Percentiles rank a stretch among this genome's conserved stretches.
phyloP scores from a whole-genome alignment of 2,888 invertebrate genomes.

The Odontothrips loti region DNA sequence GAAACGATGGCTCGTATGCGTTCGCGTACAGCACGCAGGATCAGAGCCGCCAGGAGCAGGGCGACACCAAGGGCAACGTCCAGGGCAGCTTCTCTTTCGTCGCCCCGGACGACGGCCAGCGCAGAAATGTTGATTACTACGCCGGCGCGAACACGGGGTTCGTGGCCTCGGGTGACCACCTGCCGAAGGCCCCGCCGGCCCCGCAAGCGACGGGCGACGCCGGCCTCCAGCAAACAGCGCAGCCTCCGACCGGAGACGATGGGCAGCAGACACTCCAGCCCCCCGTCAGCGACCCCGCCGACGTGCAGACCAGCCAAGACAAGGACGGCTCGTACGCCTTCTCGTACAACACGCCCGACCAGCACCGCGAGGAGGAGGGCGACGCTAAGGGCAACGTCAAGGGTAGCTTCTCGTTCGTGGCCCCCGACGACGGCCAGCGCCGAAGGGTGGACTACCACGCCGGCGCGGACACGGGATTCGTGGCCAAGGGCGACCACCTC shows the following conservation, averaged over 20 bases:
- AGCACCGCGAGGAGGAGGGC: constrained; percentile 36
- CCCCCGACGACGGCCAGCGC: constrained; percentile 35
- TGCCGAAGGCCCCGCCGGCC: neutral
- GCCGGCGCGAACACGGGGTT: constrained; percentile 43
- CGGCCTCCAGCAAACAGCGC: neutral
- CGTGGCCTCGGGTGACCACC: constrained; percentile 40
- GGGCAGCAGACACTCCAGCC: neutral
- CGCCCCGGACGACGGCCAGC: constrained; percentile 36
- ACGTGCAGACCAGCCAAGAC: constrained; percentile 7
- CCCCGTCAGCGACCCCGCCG: neutral
- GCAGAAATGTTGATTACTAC: constrained; percentile 38
- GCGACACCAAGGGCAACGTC: constrained; percentile 38
- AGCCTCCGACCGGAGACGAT: neutral
- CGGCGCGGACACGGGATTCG: constrained; percentile 42
- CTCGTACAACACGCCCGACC: constrained; percentile 38
- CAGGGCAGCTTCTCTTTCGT: constrained; percentile 38
- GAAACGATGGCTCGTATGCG: constrained; percentile 40
- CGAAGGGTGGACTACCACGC: constrained; percentile 40
- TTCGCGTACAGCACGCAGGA: constrained; percentile 39
- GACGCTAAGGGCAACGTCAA: constrained; percentile 38
- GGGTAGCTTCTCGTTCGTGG: constrained; percentile 38
- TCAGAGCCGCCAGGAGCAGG: constrained; percentile 37
- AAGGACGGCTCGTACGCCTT: constrained; percentile 41
- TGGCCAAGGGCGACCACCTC: constrained; percentile 40
- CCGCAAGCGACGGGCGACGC: neutral